Percentiles rank a stretch among this genome's conserved stretches.
Conservation (phyloP, 2,888 invertebrate species). For the Prostheceraeus crozeri region DNA sequence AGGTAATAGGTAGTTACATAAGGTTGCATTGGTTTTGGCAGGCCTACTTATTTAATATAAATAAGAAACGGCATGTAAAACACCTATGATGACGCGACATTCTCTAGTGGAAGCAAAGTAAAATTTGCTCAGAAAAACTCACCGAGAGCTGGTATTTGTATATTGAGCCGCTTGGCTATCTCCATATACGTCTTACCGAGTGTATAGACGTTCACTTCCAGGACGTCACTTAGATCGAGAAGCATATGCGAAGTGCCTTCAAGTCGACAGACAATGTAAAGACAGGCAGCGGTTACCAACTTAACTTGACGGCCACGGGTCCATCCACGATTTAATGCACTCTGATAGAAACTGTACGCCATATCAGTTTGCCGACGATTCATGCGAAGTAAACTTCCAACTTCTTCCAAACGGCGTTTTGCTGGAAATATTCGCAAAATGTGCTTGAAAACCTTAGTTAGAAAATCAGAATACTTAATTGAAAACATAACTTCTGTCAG, state of each 20-base stretch:
- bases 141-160: conserved; percentile 60
- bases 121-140: conserved; percentile 34
- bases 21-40: too few relatives aligned
- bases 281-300: conserved; percentile 88
- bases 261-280: conserved; percentile 89
- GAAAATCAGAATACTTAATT: too few relatives aligned
- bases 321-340: conserved; percentile 57
- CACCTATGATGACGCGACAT: too few relatives aligned
- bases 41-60: too few relatives aligned
- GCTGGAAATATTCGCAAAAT: too few relatives aligned
- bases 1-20: too few relatives aligned
- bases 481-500: too few relatives aligned
- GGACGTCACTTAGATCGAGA: conserved; percentile 93
- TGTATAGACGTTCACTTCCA: conserved; percentile 82
- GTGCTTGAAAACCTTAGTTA: too few relatives aligned
- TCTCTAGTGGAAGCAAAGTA: neutral
- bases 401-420: conserved; percentile 63
- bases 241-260: conserved; percentile 89
- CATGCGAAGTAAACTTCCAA: conserved; percentile 76
- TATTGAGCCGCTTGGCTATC: conserved; percentile 77
- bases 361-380: conserved; percentile 85
- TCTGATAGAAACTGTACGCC: conserved; percentile 62
- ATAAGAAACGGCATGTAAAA: too few relatives aligned
- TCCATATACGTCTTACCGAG: conserved; percentile 83
- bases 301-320: conserved; percentile 82